phyloP scores from a whole-genome alignment of 92 coral and sea anemone species.

The Phenganax subtilis region DNA sequence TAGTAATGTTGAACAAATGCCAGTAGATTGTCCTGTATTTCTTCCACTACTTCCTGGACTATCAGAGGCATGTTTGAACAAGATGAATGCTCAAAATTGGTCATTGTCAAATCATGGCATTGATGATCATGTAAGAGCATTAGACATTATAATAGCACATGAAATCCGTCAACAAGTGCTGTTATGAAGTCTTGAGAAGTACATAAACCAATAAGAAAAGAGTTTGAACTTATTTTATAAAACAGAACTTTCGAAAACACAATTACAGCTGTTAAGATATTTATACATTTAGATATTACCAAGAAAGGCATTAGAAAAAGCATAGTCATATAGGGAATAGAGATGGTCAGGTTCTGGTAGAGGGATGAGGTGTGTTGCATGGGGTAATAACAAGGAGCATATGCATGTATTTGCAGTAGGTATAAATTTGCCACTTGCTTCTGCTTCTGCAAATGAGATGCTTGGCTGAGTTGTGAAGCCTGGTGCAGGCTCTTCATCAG shows the following conservation, averaged over 20 bases:
- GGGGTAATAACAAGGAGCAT: conserved; percentile 42
- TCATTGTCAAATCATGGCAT: neutral
- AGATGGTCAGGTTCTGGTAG: conserved; percentile 35
- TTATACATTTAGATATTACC: conserved; percentile 23
- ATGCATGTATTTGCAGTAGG: conserved; percentile 55
- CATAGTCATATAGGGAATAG: conserved; percentile 45
- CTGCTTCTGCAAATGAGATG: conserved; percentile 24
- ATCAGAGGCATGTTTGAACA: neutral
- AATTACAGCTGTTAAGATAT: neutral
- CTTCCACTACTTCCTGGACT: neutral
- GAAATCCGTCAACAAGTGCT: neutral
- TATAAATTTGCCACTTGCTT: conserved; percentile 31
- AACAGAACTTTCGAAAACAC: neutral
- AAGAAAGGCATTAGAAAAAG: conserved; percentile 50
- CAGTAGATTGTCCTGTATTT: neutral
- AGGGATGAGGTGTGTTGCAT: conserved; percentile 39
- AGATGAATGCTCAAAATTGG: neutral
- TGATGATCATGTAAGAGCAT: conserved; percentile 2
- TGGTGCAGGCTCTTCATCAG: conserved; percentile 47
- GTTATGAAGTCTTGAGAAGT: too few relatives aligned
- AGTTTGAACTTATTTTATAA: neutral
- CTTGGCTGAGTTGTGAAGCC: conserved; percentile 45
- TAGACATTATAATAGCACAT: neutral
- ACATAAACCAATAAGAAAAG: too few relatives aligned
- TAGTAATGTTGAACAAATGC: neutral